These are phyloP conservation scores for Macropus fuliginosus DNA, from an alignment of 2,797 vertebrate species.

Conservation along the genomic window DNA sequence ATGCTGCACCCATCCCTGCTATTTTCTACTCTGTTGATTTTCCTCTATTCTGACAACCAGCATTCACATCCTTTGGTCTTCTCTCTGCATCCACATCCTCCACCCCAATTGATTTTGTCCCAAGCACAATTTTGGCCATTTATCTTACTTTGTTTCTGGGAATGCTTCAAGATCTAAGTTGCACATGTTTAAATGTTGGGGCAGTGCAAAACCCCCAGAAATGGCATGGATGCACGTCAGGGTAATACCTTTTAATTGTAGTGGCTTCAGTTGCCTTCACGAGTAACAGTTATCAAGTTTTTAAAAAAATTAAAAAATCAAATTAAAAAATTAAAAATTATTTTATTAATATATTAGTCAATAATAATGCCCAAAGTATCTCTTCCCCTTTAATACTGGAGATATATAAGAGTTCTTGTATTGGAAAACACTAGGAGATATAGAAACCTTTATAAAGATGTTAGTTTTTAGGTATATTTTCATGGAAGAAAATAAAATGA, in stretches of 20 bases:
- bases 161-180: background rate
- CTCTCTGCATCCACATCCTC: background rate
- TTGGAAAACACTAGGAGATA: background rate
- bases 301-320: too few species aligned
- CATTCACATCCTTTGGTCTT: background rate
- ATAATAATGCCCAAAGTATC: background rate
- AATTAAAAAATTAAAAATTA: background rate
- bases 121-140: background rate
- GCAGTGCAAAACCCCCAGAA: background rate
- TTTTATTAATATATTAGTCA: background rate
- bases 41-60: background rate
- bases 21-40: background rate
- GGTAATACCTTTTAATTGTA: background rate
- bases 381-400: background rate
- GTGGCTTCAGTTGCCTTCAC: background rate
- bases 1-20: background rate
- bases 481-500: conserved; percentile 14
- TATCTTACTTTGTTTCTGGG: conserved; percentile 4
- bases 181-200: background rate
- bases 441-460: conserved; percentile 2
- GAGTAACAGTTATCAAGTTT: background rate
- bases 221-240: background rate
- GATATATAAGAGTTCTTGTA: background rate
- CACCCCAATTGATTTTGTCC: background rate
- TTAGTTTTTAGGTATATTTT: background rate